Percentiles rank a stretch among this genome's conserved stretches.
These are phyloP conservation scores for Mus pahari DNA, from an alignment of 2,113 vertebrate species.

Conservation along the genomic window DNA sequence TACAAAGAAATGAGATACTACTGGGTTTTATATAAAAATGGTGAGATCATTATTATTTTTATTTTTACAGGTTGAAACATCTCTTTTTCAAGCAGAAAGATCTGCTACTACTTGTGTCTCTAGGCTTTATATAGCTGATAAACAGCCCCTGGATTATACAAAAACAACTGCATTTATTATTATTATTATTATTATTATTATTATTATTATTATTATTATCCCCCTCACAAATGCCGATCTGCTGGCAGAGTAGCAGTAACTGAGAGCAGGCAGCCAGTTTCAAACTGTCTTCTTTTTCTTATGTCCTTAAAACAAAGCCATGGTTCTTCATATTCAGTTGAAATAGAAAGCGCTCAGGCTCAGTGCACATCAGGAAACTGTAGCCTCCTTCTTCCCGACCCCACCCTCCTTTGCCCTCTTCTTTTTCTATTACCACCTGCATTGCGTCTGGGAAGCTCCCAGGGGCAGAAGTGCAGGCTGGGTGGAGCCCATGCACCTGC, in stretches of 20 bases:
- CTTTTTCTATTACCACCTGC: conserved; percentile 67
- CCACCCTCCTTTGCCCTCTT: not conserved
- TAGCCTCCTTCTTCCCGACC: not conserved
- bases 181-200: no score
- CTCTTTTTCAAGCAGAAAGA: conserved; percentile 36
- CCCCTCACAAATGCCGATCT: conserved; percentile 81
- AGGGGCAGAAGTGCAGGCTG: rapidly evolving
- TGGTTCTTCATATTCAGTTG: conserved; percentile 77
- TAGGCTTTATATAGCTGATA: conserved; percentile 72
- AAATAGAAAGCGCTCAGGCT: conserved; percentile 82
- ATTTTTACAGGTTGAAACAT: conserved; percentile 69
- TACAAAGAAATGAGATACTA: conserved; percentile 72
- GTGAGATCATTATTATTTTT: conserved; percentile 49
- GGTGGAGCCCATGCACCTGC: not conserved
- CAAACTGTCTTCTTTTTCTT: conserved; percentile 78
- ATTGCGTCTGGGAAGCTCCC: conserved; percentile 78
- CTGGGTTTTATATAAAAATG: conserved; percentile 62
- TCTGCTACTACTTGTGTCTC: conserved; percentile 41
- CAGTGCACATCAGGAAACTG: conserved; percentile 73
- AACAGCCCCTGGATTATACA: conserved; percentile 81
- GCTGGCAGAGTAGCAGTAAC: conserved; percentile 73
- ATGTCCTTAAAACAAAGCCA: conserved; percentile 81
- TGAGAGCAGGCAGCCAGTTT: conserved; percentile 77
- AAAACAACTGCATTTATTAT: conserved; percentile 77
- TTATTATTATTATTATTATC: no score